These are phyloP conservation scores for Ericerus pela DNA, from an alignment of 1,140 invertebrate genomes.

Conservation along the genomic window DNA sequence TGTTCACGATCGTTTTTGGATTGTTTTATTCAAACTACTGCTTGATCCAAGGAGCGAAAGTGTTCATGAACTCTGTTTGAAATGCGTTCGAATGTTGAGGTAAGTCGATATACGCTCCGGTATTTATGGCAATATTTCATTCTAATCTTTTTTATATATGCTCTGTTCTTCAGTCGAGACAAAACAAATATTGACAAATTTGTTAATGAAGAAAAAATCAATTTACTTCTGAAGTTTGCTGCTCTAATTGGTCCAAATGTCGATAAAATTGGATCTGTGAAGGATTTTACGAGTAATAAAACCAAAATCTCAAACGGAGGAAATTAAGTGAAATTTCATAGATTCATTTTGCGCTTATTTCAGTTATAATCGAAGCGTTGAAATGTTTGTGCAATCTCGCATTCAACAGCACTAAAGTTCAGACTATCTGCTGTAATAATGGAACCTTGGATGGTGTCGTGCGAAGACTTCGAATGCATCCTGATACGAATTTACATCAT, in stretches of 20 bases:
- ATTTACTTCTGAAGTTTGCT: constrained; percentile 45
- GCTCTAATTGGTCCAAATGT: constrained; percentile 30
- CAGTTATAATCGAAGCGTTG: constrained; percentile 56
- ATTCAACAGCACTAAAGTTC: constrained; percentile 58
- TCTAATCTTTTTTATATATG: constrained; percentile 5
- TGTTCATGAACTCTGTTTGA: constrained; percentile 35
- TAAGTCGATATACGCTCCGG: constrained; percentile 22
- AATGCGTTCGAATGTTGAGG: constrained; percentile 40
- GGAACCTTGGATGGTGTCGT: constrained; percentile 56
- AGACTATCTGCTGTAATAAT: constrained; percentile 51
- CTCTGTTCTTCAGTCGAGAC: constrained; percentile 45
- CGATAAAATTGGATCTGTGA: constrained; percentile 6
- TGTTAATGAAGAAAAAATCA: constrained; percentile 48
- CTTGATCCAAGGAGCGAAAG: constrained; percentile 29
- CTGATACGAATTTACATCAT: constrained; percentile 36
- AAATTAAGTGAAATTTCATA: background rate
- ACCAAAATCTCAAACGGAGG: background rate
- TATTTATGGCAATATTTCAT: background rate
- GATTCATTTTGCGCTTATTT: constrained; percentile 24
- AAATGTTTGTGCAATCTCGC: constrained; percentile 83
- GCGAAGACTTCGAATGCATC: constrained; percentile 52
- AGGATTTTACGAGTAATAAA: constrained; percentile 12
- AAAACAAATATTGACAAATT: constrained; percentile 53
- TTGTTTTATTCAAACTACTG: constrained; percentile 35
- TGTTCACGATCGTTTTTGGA: constrained; percentile 37